Base-by-base conservation (phyloP, 2,797 vertebrate species). In the Squalus acanthias region DNA sequence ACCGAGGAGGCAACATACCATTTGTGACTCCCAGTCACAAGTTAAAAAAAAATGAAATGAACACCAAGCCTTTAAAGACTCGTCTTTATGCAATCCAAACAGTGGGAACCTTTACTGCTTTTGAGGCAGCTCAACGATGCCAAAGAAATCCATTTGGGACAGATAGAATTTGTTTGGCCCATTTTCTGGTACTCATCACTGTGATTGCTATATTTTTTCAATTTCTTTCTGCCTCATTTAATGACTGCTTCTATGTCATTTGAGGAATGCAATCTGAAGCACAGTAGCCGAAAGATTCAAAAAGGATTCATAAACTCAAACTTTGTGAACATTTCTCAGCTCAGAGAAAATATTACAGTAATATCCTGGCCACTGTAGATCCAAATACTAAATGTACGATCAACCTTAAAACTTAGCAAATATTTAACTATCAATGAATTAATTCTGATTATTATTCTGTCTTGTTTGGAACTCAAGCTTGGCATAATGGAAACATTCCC, bases 161-260 rank as follows among this genome's bases (percentile, higher is more conserved):
- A 95, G 67, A 72, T 26, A 95, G 69, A 95, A 95, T 74, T 95
- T 53, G 39, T 95, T 72, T 95, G 67, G 94, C 67, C 69, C 39
- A 95, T 53, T 95, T 95, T 95, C 69, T 95, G 26, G 39, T 29
- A 74, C 69, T 92, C 94, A 50, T 95, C 94, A 70, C 46, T 53
- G 94, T 22, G 69, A 74, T 72, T 72, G 24, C 94, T 95, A 53
- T 24, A 72, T 70, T 74, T 95, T 95, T 69, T 95, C 69, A 70
- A 74, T 72, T 95, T 95, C 67, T 95, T 95, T 74, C 94, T 74
- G 69, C 69, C 10, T 95, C 94, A 29, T 95, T 72, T 74, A 72
- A 74, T 72, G 69, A 53, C 67, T 95, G 89, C 60, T 92, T 94
- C 39, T 95, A 10, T 95, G 50, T 95, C 94, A 74, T 72, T 95